Conservation (phyloP, 2,888 invertebrate genomes). For the Ochropacha duplaris region DNA sequence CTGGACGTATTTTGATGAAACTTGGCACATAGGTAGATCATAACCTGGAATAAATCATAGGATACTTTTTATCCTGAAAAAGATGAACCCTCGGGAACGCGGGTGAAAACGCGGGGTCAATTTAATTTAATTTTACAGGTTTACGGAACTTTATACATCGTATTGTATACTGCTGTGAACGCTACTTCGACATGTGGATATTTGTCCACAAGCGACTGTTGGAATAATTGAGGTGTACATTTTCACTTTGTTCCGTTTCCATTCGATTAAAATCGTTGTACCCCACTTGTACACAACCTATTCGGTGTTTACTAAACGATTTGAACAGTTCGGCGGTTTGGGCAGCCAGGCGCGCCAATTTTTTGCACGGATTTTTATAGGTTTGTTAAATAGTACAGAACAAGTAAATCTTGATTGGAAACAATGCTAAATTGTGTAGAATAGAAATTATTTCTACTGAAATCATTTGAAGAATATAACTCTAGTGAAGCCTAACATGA, state of each 20-base stretch:
- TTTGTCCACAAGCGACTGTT: conserved; percentile 73
- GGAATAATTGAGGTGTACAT: conserved; percentile 83
- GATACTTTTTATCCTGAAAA: too few relatives aligned
- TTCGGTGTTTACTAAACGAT: conserved; percentile 82
- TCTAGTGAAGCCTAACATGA: too few relatives aligned
- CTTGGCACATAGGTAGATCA: too few relatives aligned
- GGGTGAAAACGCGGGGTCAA: too few relatives aligned
- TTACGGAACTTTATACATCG: neutral
- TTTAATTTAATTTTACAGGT: too few relatives aligned
- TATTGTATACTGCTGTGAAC: conserved; percentile 11
- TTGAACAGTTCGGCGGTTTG: conserved; percentile 77
- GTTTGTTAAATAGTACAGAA: conserved; percentile 30
- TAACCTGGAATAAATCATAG: too few relatives aligned
- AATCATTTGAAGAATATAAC: neutral
- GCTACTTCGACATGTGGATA: conserved; percentile 66
- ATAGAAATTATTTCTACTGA: neutral
- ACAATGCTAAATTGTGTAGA: conserved; percentile 5
- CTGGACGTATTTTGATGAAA: too few relatives aligned
- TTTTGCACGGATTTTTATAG: conserved; percentile 46
- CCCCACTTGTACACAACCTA: conserved; percentile 78
- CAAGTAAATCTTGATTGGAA: conserved; percentile 12
- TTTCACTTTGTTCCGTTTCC: conserved; percentile 83
- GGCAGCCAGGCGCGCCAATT: conserved; percentile 57
- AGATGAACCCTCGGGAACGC: too few relatives aligned
- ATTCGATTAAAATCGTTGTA: conserved; percentile 82